phyloP scores from a whole-genome alignment of 1,140 invertebrate genomes.

The Calliphora vicina region DNA sequence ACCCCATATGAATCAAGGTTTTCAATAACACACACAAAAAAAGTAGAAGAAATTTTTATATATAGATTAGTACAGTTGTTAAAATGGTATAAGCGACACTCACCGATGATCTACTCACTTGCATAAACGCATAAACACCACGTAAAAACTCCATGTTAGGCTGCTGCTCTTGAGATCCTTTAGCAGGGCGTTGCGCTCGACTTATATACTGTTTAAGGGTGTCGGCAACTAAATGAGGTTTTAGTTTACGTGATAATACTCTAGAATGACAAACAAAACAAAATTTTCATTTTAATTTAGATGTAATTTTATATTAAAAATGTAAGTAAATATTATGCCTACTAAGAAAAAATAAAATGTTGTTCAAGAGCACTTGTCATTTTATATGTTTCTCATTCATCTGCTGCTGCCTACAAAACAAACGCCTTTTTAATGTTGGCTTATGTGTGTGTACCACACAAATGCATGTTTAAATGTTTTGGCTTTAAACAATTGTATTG shows the following conservation, averaged over 20 bases:
- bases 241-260: constrained; percentile 51
- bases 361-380: background rate
- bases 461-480: background rate
- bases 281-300: background rate
- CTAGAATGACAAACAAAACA: background rate
- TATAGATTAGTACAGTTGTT: constrained; percentile 63
- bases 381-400: background rate
- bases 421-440: constrained; percentile 13
- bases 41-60: constrained; percentile 59
- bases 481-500: constrained; percentile 32
- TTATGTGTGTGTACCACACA: background rate
- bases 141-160: constrained; percentile 65
- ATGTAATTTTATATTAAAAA: background rate
- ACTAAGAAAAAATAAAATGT: background rate
- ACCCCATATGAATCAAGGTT: background rate
- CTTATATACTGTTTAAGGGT: constrained; percentile 62
- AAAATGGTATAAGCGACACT: constrained; percentile 60
- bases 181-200: constrained; percentile 61
- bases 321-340: background rate
- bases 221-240: constrained; percentile 62
- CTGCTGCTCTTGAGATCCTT: constrained; percentile 61
- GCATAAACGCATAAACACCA: constrained; percentile 64
- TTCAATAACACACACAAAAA: constrained; percentile 39
- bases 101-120: constrained; percentile 65
- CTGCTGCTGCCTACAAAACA: background rate